These are phyloP conservation scores for Sycophila sp. DNA, from an alignment of 1,140 invertebrate genomes.

Conservation along the genomic window DNA sequence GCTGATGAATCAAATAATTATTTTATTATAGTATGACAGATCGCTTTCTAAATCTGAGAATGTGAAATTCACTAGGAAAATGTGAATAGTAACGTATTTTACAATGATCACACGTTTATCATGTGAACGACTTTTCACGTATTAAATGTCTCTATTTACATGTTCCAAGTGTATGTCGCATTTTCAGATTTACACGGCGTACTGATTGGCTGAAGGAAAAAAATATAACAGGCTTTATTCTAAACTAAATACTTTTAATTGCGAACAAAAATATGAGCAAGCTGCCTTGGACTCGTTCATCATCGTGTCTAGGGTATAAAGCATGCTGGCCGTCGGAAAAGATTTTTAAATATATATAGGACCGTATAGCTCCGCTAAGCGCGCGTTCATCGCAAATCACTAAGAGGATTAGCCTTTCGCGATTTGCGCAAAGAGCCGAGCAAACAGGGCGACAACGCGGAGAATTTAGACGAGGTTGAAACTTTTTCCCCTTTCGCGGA, in stretches of 20 bases:
- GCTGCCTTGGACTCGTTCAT: slow-evolving; percentile 7
- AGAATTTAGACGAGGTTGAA: not conserved
- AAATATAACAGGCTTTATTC: too few species aligned
- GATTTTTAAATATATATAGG: slow-evolving; percentile 29
- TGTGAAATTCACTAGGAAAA: too few species aligned
- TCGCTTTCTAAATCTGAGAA: too few species aligned
- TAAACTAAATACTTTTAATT: not conserved
- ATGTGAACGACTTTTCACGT: too few species aligned
- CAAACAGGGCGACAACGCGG: not conserved
- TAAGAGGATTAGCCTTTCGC: not conserved
- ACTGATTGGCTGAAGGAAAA: too few species aligned
- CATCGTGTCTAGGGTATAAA: slow-evolving; percentile 32
- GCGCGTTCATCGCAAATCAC: slow-evolving; percentile 23
- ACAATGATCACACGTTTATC: too few species aligned
- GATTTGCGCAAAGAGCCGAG: slow-evolving; percentile 16
- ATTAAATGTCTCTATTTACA: too few species aligned
- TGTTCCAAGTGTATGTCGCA: too few species aligned
- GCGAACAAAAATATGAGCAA: not conserved
- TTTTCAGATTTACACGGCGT: too few species aligned
- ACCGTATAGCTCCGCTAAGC: slow-evolving; percentile 4
- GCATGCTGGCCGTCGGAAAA: not conserved
- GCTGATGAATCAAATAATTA: too few species aligned
- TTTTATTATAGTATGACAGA: too few species aligned
- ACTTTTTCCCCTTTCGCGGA: not conserved
- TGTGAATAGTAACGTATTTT: too few species aligned